Percentiles rank a stretch among this genome's conserved stretches.
phyloP scores from a whole-genome alignment of 2,113 vertebrate genomes.

The Crotalus horridus region DNA sequence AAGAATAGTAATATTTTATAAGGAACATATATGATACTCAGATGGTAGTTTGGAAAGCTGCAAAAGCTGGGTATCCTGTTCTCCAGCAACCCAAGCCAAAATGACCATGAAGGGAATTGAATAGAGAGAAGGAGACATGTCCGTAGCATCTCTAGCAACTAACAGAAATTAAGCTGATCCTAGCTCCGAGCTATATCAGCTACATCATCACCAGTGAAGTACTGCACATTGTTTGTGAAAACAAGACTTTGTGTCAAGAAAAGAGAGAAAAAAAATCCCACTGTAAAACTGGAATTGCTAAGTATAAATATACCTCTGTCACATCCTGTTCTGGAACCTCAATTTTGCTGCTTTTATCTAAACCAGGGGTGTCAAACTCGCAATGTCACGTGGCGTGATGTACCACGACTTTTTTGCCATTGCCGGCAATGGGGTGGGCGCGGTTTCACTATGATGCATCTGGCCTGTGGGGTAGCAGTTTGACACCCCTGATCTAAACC shows the following conservation, averaged over 20 bases:
- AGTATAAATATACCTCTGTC: neutral
- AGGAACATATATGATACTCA: neutral
- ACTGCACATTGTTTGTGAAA: neutral
- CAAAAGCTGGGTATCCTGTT: neutral
- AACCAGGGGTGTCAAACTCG: neutral
- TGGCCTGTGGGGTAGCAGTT: too few species aligned
- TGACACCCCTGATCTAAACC: neutral
- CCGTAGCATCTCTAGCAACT: neutral
- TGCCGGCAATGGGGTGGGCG: too few species aligned
- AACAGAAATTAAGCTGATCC: neutral
- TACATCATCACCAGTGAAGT: neutral
- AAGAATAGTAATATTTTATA: neutral
- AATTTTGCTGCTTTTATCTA: neutral
- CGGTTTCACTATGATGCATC: too few species aligned
- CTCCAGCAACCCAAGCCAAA: neutral
- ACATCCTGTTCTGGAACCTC: neutral
- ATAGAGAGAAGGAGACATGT: neutral
- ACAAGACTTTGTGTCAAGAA: neutral
- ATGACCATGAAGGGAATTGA: neutral
- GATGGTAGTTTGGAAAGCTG: neutral
- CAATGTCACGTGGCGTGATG: too few species aligned
- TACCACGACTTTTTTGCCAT: too few species aligned
- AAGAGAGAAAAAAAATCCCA: neutral
- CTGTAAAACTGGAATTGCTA: neutral
- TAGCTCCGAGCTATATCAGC: neutral